Evolutionary conservation across 2,113 vertebrate species (phyloP), one percentile per base, ranked within the genome.

Genomic region (Cynopterus brachyotis): DNA sequence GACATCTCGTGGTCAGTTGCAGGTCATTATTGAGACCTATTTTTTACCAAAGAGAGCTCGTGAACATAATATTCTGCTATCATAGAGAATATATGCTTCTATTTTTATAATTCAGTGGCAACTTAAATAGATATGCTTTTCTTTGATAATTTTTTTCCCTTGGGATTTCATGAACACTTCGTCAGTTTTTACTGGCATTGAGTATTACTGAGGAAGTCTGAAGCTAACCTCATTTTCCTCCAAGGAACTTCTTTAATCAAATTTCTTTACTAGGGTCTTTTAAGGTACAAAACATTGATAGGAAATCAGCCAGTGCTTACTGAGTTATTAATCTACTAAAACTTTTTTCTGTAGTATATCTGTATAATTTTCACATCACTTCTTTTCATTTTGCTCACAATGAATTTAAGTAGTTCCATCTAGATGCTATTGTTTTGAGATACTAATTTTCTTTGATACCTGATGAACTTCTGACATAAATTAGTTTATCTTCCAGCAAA

Each of bases 191-290:
- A 82, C 32, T 73, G 22, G 7, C 22, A 28, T 37, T 59, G 16
- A 42, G 30, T 87, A 45, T 60, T 62, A 35, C 10, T 42, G 9
- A 86, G 15, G 20, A 87, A 60, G 3, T 45, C 22, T 87, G 42
- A 62, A 32, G 5, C 32, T 45, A 17, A n/a, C 13, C 9, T 76
- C 4, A n/a, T 50, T 28, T 57, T 5, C 15, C 24, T 6, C 9
- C 10, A 50, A 50, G 47, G 47, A 50, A 50, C 50, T 50, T 64
- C 62, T 78, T 11, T 67, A 59, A 79, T 12, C 26, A 70, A 59
- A 88, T 94, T 91, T 80, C 47, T 87, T 96, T 50, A 72, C 19
- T 64, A 62, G 76, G 35, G 24, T 69, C 7, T 83, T 94, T 90
- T 50, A 60, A 22, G 87, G 4, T 47, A 5, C 4, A 93, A 53